Evolutionary conservation across 2,888 invertebrate genomes (phyloP).

Genomic region (Ethmia dodecea): DNA sequence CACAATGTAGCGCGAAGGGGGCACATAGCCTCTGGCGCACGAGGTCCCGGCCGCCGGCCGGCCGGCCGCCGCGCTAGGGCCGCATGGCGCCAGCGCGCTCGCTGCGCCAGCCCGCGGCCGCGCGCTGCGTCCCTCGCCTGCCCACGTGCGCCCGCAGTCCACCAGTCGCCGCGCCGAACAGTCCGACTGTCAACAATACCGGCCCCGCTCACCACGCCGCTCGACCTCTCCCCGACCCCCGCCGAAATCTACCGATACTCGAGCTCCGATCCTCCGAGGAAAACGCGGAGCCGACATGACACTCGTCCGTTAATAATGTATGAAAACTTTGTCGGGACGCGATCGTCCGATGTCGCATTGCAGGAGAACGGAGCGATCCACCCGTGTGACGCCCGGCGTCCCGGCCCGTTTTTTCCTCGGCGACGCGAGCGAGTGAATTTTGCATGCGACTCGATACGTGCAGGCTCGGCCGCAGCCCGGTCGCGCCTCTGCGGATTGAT

Average conservation of each 20-base stretch:
- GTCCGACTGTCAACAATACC: slow-evolving; percentile 70
- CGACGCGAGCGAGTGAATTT: slow-evolving; percentile 9
- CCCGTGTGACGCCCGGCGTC: slow-evolving; percentile 12
- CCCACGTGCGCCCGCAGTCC: slow-evolving; percentile 45
- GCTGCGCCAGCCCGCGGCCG: slow-evolving; percentile 19
- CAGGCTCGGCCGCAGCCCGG: slow-evolving; percentile 1
- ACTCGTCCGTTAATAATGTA: slow-evolving; percentile 37
- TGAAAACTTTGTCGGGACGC: slow-evolving; percentile 34
- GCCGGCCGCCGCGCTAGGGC: slow-evolving; percentile 65
- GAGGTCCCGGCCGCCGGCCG: slow-evolving; percentile 62
- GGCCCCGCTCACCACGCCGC: slow-evolving; percentile 23
- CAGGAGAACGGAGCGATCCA: slow-evolving; percentile 43
- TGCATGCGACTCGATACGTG: slow-evolving; percentile 11
- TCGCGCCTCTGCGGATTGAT: slow-evolving; percentile 5
- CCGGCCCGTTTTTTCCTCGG: slow-evolving; percentile 13
- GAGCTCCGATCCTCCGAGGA: slow-evolving; percentile 3
- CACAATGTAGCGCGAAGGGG: slow-evolving; percentile 73
- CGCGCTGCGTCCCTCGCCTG: slow-evolving; percentile 39
- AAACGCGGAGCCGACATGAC: slow-evolving; percentile 20
- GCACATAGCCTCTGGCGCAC: slow-evolving; percentile 76
- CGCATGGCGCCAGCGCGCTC: slow-evolving; percentile 34
- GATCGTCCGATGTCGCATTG: slow-evolving; percentile 63
- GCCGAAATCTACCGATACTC: slow-evolving; percentile 1
- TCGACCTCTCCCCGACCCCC: slow-evolving; percentile 2
- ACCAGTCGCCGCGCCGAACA: slow-evolving; percentile 59